Conservation (phyloP, 2,113 vertebrate genomes). For the Brachyhypopomus gauderio region DNA sequence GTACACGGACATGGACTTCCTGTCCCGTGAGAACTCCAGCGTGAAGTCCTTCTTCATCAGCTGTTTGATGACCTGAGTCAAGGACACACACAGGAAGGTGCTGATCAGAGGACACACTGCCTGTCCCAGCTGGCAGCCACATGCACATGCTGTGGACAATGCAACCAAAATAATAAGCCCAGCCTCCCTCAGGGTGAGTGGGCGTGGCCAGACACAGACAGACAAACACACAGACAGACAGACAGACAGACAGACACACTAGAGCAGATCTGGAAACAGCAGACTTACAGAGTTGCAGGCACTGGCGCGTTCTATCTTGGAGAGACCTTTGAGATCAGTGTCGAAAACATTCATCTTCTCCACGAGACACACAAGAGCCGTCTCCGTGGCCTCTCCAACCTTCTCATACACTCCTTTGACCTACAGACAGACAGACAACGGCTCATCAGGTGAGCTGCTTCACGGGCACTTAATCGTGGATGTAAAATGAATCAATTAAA, state of each 20-base stretch:
- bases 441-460: background rate
- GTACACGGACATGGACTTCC: slow-evolving; percentile 98
- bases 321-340: slow-evolving; percentile 79
- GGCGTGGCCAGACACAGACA: background rate
- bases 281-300: slow-evolving; percentile 85
- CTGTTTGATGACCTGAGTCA: slow-evolving; percentile 87
- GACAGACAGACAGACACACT: background rate
- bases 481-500: background rate
- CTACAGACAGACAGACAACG: slow-evolving; percentile 59
- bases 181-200: background rate
- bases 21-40: slow-evolving; percentile 90
- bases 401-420: slow-evolving; percentile 89
- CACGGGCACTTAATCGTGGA: background rate
- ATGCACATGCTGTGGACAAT: background rate
- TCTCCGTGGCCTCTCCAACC: slow-evolving; percentile 91
- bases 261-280: background rate
- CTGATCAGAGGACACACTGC: too few species aligned
- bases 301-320: slow-evolving; percentile 86
- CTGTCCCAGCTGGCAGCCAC: too few species aligned
- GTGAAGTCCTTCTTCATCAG: slow-evolving; percentile 95
- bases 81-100: background rate
- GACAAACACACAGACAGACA: background rate
- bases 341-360: slow-evolving; percentile 97
- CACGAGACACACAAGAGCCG: slow-evolving; percentile 85
- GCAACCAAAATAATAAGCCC: background rate